Base-by-base conservation (phyloP, 2,888 invertebrate genomes). In the Hermodice carunculata region DNA sequence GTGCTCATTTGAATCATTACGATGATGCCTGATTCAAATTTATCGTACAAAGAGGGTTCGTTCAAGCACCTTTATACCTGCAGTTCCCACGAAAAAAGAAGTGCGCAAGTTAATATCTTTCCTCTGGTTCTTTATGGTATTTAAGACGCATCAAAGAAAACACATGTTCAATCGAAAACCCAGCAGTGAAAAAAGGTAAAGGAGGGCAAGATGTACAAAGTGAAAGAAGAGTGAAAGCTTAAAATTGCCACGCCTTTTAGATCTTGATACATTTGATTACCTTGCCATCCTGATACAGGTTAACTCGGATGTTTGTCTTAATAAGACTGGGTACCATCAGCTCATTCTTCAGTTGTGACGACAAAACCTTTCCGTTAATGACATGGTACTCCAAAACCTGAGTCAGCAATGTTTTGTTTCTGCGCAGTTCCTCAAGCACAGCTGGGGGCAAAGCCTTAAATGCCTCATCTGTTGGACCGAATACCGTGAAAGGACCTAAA, bases 381-480 rank as follows among this genome's bases (percentile, higher is more conserved):
- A 72, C 75, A 52, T 77, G 68, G 19, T 61, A 69, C 59, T 49
- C 63, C 1, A 76, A 62, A 11, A 57, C 52, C 5, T 71, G 57
- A 2, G 71, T 26, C 5, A 76, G 52, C 4, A 31, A 28, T 2
- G 73, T 73, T 6, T 42, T 49, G 53, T 77, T 76, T 31, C 68
- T 59, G 44, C 68, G 6, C 0, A 70, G 57, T 6, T 65, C 44
- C 29, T 74, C 57, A 14, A 67, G 42, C 8, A 65, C 42, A 14
- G 67, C 67, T 8, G 72, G 67, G 17, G 74, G 74, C 8, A 76
- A 64, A 31, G 64, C 63, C 1, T 31, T 28, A 60, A 76, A 76
- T 2, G 76, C 76, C 14, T 60, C 44, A 51, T 76, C 68, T 14
- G 76, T 73, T 11, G 76, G 76, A 3, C 75, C 76, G 56, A 76